Base-by-base conservation (phyloP, 2,113 vertebrate genomes). In the Bungarus multicinctus region DNA sequence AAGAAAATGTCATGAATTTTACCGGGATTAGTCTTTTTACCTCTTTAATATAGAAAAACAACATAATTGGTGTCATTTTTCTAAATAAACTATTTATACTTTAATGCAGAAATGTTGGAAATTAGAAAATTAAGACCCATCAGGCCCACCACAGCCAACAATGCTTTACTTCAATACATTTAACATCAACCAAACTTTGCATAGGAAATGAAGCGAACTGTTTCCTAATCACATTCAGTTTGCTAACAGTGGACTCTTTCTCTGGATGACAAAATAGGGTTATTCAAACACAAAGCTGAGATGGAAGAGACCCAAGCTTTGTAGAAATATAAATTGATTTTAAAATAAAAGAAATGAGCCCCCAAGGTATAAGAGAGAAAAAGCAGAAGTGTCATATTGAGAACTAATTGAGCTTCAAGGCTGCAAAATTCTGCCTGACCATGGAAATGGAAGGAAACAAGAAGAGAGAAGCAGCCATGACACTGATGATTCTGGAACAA, bases 21-120 rank as follows among this genome's bases (percentile, higher is more conserved):
- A 81, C 69, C 34, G 39, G n/a, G 34, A 81, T 81, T 39, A 39
- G 69, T 81, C 5, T 81, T 81, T 81, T 22, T 81, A 34, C 34
- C 30, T 81, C n/a, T 81, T 81, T 81, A 74, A 81, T 81, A 81
- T 39, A 81, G 69, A 81, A 81, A 58, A 81, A 39, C 18, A 81
- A 20, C 69, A 81, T 39, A 89, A 1, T 95, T 92, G 90, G 25
- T 93, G 85, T 54, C 85, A 34, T 47, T 30, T 57, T 91, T 87
- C 87, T 55, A 89, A 91, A 23, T 53, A 92, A 39, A 94, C 69
- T 85, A 64, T 90, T 50, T 54, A 69, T 20, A 18, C 34, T 47
- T 64, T 43, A 7, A 45, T n/a, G 92, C 30, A 58, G 4, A 69
- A 16, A 22, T 88, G n/a, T 88, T 16, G 22, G 23, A 57, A 90